These are phyloP conservation scores for Colostygia pectinataria DNA, from an alignment of 2,888 invertebrate genomes.

Conservation along the genomic window DNA sequence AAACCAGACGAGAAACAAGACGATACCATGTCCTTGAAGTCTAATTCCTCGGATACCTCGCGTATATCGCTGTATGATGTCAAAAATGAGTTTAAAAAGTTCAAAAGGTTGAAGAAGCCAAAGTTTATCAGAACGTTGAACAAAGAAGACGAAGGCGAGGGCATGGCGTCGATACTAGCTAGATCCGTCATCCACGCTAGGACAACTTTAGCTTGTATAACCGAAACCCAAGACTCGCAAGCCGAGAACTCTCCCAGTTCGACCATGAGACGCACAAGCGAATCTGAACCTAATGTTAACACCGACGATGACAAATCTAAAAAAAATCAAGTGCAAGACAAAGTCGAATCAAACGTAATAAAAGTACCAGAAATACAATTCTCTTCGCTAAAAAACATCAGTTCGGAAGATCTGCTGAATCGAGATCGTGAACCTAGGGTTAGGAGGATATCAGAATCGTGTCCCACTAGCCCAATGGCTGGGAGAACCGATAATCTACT, in stretches of 20 bases:
- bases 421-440: constrained; percentile 32
- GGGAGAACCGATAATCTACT: constrained; percentile 64
- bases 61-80: constrained; percentile 70
- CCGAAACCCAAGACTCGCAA: constrained; percentile 77
- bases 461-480: constrained; percentile 69
- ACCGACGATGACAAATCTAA: constrained; percentile 54
- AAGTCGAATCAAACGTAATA: constrained; percentile 33
- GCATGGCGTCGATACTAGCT: constrained; percentile 86
- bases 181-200: constrained; percentile 85
- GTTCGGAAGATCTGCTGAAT: constrained; percentile 42
- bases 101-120: constrained; percentile 69
- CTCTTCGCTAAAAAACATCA: constrained; percentile 67
- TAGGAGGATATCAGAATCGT: constrained; percentile 71
- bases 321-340: constrained; percentile 30
- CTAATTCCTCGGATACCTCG: constrained; percentile 76
- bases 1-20: constrained; percentile 56
- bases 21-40: constrained; percentile 79
- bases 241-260: constrained; percentile 66
- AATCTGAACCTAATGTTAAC: constrained; percentile 66
- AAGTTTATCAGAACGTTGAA: constrained; percentile 61
- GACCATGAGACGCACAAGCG: constrained; percentile 66
- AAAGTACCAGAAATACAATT: constrained; percentile 63
- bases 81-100: constrained; percentile 69
- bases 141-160: constrained; percentile 77
- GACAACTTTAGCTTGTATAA: constrained; percentile 82